Base-by-base conservation (phyloP, 1,140 invertebrate genomes). In the Nasonia vitripennis region DNA sequence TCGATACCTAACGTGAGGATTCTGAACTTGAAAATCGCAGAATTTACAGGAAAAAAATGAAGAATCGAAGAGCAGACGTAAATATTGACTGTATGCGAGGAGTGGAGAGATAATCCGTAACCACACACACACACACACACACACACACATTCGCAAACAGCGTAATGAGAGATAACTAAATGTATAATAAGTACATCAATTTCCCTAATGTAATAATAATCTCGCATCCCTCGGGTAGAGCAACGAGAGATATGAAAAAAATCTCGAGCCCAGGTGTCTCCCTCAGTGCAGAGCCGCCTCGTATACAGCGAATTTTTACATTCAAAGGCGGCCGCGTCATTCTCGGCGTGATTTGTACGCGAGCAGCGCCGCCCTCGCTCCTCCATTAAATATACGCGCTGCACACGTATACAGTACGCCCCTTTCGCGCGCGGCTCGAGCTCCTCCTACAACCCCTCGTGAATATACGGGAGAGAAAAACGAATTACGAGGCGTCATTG, bases 321-420 rank as follows among this genome's bases (percentile, higher is more conserved):
- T 71, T 34, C 70, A 87, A 86, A 87, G 88, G 86, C 80, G 89
- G 92, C 91, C 86, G 86, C 91, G 91, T 93, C 90, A 91, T 91
- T 91, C 77, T 88, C 89, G 86, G 88, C 90, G 91, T 93, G 92
- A 93, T 93, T 93, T 93, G 91, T 93, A 92, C 90, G 90, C 89
- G 90, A 86, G 88, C 88, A 89, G 90, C 89, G 80, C 92, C 91
- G 91, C 91, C 92, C 88, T 89, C 90, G 88, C 31, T 31, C 78
- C 14, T 78, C 11, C 77, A 20, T 45, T 62, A 41, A 12, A 80
- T 80, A 80, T 68, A 41, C 45, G 74, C 75, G n/a, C 27, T 27
- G 27, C 23, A 31, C 37, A 82, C 82, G 87, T 73, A 51, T 62
- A 62, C 17, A 20, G 55, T 89, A 91, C 91, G 91, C 91, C 91